Percentiles rank a stretch among this genome's conserved stretches.
phyloP scores from a whole-genome alignment of 1,140 invertebrate species.

The Drosophila saltans region DNA sequence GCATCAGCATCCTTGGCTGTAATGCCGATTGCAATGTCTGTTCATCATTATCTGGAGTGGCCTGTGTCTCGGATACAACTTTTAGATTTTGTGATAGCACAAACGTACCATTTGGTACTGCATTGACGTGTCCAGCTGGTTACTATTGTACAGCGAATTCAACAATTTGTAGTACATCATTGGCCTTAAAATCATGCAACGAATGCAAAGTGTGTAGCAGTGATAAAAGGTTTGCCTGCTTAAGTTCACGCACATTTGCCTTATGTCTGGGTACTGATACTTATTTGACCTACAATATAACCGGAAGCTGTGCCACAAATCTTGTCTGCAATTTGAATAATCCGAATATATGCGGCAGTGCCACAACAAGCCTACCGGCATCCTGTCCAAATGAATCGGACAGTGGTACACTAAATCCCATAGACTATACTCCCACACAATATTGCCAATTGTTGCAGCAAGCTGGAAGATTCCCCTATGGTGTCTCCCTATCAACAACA shows the following conservation, averaged over 20 bases:
- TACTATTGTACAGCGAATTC: neutral
- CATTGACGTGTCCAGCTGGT: conserved; percentile 2
- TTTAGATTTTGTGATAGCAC: conserved; percentile 28
- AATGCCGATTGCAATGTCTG: conserved; percentile 35
- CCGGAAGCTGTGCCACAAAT: conserved; percentile 33
- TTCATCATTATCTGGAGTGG: conserved; percentile 1
- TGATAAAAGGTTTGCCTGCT: conserved; percentile 31
- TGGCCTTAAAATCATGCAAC: neutral
- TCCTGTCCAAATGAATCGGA: conserved; percentile 13
- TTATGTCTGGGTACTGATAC: conserved; percentile 31
- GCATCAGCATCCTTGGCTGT: conserved; percentile 13
- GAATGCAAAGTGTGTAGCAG: neutral
- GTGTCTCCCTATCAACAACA: conserved; percentile 23
- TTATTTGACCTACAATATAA: conserved; percentile 22
- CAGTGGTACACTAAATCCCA: neutral
- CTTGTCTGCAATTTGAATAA: conserved; percentile 35
- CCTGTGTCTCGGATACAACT: conserved; percentile 28
- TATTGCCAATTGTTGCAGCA: conserved; percentile 28
- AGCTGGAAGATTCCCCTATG: conserved; percentile 53
- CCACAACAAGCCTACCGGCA: conserved; percentile 6
- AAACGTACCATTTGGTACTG: neutral
- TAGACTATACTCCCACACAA: conserved; percentile 27
- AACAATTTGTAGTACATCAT: conserved; percentile 13
- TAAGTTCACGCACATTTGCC: conserved; percentile 35
- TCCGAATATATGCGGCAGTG: conserved; percentile 31